Evolutionary conservation across 1,140 invertebrate species (phyloP), one percentile per base, ranked within the genome.

Genomic region (Helicorthomorpha holstii): DNA sequence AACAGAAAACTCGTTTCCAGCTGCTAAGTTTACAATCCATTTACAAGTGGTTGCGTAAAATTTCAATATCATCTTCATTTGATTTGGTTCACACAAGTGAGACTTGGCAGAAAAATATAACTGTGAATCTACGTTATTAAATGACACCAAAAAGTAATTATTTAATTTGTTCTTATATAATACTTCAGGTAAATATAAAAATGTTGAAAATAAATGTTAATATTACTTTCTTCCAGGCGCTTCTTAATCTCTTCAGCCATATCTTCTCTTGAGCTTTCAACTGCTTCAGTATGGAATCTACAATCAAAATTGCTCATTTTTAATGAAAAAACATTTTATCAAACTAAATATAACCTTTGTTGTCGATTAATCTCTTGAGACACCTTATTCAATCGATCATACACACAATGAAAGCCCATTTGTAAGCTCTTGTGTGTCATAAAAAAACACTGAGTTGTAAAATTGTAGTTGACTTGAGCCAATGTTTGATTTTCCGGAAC

Each of bases 361-460:
- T 86, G 74, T 53, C 81, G 77, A 41, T 75, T 76, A 51, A 94
- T 68, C 56, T 90, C 83, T 59, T 80, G 77, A 63, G 75, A 73
- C 38, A 75, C 56, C 47, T 68, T 67, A 49, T 77, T 72, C 46
- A 89, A 71, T 59, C 82, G 82, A 55, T 91, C 86, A 27, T 85
- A 74, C 29, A 83, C 75, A 19, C 87, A 81, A 45, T 82, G 74
- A 60, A 85, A 82, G 29, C 88, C 84, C 50, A 94, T 72, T 63
- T 89, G 80, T 26, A 94, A 72, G 49, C 83, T 79, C 60, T 82
- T 80, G 62, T 96, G 90, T 2, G 86, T 81, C 68, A 92, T 73
- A 65, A 81, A 93, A 67, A 94, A 95, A 60, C 84, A 83, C 64
- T 93, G 85, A 0, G 85, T 91, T 1, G 89, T 78, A 67, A 95